A percentile compares a stretch with the other conserved stretches of the same genome.
These are phyloP conservation scores for Hemitrygon akajei DNA, from an alignment of 2,797 vertebrate species.

Conservation along the genomic window DNA sequence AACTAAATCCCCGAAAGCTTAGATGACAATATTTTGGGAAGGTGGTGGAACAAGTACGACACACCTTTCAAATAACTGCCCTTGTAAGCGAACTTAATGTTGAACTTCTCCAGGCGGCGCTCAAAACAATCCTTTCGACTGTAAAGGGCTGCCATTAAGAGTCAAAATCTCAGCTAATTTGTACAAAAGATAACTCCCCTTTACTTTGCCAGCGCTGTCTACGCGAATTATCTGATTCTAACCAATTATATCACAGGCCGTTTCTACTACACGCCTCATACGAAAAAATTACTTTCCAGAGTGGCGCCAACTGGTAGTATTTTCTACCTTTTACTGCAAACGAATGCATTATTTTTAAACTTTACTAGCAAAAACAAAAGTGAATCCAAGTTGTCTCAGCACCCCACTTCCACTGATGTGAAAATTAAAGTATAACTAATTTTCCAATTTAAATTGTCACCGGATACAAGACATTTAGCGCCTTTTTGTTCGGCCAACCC, in stretches of 20 bases:
- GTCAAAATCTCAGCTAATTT: background rate
- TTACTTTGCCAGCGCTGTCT: background rate
- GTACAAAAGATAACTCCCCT: no score
- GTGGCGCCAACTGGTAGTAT: background rate
- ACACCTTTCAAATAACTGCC: no score
- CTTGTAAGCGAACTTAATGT: background rate
- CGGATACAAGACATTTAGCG: background rate
- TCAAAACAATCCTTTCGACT: conserved; percentile 7
- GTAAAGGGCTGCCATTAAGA: background rate
- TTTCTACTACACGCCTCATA: background rate
- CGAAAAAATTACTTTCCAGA: background rate
- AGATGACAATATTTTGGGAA: no score
- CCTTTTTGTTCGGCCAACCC: background rate
- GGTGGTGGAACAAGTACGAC: no score
- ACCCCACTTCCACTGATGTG: no score
- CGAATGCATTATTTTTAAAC: no score
- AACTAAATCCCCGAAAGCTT: no score
- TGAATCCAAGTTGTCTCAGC: no score
- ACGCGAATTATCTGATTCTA: background rate
- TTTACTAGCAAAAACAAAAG: no score
- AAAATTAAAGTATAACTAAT: background rate
- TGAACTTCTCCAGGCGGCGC: background rate
- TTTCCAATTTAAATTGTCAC: background rate
- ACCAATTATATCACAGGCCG: background rate
- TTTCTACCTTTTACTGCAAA: background rate